Conservation (phyloP, 2,888 invertebrate genomes). For the Dryocosmus kuriphilus region DNA sequence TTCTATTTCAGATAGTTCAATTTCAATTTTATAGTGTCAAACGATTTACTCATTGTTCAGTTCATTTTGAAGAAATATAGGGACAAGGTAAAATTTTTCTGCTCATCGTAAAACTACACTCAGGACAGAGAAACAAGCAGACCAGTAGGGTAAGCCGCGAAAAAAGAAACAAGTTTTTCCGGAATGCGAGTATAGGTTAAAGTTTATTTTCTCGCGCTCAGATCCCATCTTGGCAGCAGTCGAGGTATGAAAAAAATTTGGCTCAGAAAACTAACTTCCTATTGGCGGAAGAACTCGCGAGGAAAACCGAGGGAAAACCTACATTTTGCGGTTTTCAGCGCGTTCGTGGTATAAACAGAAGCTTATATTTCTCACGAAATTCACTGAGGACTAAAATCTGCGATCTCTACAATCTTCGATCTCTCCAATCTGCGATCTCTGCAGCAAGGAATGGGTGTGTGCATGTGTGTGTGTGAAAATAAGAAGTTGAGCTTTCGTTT, state of each 20-base stretch:
- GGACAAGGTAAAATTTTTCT: background rate
- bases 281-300: background rate
- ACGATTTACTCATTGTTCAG: too few relatives aligned
- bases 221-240: conserved; percentile 46
- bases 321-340: background rate
- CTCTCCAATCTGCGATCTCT: background rate
- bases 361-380: background rate
- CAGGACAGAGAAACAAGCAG: background rate
- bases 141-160: background rate
- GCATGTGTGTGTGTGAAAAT: too few relatives aligned
- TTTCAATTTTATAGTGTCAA: too few relatives aligned
- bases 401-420: too few relatives aligned
- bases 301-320: background rate
- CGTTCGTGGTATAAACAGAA: background rate
- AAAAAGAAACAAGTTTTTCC: too few relatives aligned
- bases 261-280: conserved; percentile 51
- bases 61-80: too few relatives aligned
- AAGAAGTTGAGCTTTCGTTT: too few relatives aligned
- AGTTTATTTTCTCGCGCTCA: background rate
- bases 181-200: background rate
- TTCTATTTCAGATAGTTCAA: conserved; percentile 16
- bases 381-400: background rate
- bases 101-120: background rate
- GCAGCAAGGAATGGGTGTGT: too few relatives aligned
- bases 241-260: conserved; percentile 49